A percentile compares a stretch with the other conserved stretches of the same genome.
Conservation (phyloP, 2,113 vertebrate genomes). For the Oryctolagus cuniculus region mOryCun1.1 NC_091445.1:56339501-56340000, state of each 20-base stretch:
- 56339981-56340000: background rate
- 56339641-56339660: too few relatives aligned
- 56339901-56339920: background rate
- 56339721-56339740: background rate
- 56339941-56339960: background rate
- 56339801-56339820: background rate
- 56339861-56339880: background rate
- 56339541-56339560: background rate
- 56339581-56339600: too few relatives aligned
- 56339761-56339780: background rate
- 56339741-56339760: background rate
- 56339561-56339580: background rate
- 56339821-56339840: background rate
- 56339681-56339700: background rate
- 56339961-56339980: background rate
- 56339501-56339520: background rate
- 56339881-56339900: background rate
- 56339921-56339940: background rate
- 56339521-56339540: background rate
- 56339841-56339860: background rate
- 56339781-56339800: background rate
- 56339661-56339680: too few relatives aligned
- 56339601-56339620: too few relatives aligned
- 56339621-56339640: too few relatives aligned
- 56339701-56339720: background rate